phyloP scores from a whole-genome alignment of 2,888 invertebrate species.

The Ormyrus labotus region DNA sequence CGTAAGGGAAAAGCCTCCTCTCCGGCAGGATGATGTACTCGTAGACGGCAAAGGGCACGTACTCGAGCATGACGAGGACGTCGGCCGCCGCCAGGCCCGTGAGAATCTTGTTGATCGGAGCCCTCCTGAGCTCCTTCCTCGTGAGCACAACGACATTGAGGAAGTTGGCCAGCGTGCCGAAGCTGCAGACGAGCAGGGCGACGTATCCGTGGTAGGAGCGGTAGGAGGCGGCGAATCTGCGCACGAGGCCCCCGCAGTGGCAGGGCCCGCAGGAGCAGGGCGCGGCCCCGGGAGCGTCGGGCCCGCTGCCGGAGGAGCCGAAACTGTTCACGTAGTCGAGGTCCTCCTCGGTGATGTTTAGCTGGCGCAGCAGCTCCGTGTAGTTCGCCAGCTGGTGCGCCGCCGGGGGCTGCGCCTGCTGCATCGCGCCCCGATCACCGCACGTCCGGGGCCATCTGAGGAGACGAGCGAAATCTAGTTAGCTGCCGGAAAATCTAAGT shows the following conservation, averaged over 20 bases:
- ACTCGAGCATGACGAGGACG: slow-evolving; percentile 92
- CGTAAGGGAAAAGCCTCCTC: slow-evolving; percentile 82
- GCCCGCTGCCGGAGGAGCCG: slow-evolving; percentile 33
- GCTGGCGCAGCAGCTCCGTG: slow-evolving; percentile 55
- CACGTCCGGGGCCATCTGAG: slow-evolving; percentile 37
- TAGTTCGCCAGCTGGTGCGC: slow-evolving; percentile 30
- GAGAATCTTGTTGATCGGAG: slow-evolving; percentile 91
- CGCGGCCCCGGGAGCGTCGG: neutral
- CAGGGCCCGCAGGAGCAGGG: slow-evolving; percentile 56
- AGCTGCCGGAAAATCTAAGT: no score
- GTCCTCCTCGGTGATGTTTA: slow-evolving; percentile 69
- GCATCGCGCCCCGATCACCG: neutral
- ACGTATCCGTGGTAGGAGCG: slow-evolving; percentile 86
- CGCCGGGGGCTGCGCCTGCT: neutral
- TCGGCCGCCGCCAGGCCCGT: slow-evolving; percentile 92
- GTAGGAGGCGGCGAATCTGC: slow-evolving; percentile 81
- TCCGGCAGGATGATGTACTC: slow-evolving; percentile 82
- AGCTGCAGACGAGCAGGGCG: slow-evolving; percentile 88
- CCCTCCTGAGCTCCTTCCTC: slow-evolving; percentile 86
- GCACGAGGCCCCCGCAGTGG: slow-evolving; percentile 80
- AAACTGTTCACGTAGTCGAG: slow-evolving; percentile 66
- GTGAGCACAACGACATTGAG: slow-evolving; percentile 92
- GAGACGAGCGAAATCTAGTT: no score
- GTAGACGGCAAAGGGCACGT: slow-evolving; percentile 85
- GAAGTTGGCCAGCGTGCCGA: slow-evolving; percentile 91